Evolutionary conservation across 2,797 vertebrate species (phyloP).

Genomic region (Ctenosaura bakeri): DNA sequence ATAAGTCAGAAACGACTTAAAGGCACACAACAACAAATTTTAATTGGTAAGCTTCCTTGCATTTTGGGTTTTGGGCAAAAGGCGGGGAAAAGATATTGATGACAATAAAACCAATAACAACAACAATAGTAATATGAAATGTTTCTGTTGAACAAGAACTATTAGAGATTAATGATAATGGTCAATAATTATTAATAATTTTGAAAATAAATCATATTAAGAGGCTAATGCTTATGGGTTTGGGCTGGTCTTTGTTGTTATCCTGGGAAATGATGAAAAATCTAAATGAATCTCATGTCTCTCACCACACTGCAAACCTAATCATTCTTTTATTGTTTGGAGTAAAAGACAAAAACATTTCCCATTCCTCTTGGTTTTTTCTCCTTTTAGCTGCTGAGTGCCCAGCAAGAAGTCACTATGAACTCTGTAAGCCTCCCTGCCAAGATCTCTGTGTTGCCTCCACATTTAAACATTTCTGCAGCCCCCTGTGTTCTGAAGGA

Average conservation of each 20-base stretch:
- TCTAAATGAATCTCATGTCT: neutral
- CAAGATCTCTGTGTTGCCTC: conserved; percentile 37
- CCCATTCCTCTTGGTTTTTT: neutral
- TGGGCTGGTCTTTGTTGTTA: neutral
- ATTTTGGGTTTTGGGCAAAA: too few relatives aligned
- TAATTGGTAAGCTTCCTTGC: too few relatives aligned
- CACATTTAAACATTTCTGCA: conserved; percentile 19
- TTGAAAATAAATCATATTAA: neutral
- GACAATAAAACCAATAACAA: too few relatives aligned
- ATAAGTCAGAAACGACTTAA: too few relatives aligned
- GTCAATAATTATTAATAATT: neutral
- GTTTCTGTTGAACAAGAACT: too few relatives aligned
- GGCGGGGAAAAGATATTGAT: too few relatives aligned
- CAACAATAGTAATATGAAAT: too few relatives aligned
- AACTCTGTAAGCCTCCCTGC: conserved; percentile 50
- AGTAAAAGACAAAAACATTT: neutral
- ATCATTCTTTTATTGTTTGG: neutral
- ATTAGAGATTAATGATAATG: neutral
- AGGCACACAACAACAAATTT: too few relatives aligned
- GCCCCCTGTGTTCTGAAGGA: conserved; percentile 45
- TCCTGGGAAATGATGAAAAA: neutral
- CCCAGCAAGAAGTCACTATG: conserved; percentile 63
- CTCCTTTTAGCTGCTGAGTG: conserved; percentile 20
- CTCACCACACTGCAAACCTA: neutral
- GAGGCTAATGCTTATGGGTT: neutral